A percentile compares a stretch with the other conserved stretches of the same genome.
Conservation (phyloP, 64 coral and sea anemone genomes). For the Platygyra sinensis region DNA sequence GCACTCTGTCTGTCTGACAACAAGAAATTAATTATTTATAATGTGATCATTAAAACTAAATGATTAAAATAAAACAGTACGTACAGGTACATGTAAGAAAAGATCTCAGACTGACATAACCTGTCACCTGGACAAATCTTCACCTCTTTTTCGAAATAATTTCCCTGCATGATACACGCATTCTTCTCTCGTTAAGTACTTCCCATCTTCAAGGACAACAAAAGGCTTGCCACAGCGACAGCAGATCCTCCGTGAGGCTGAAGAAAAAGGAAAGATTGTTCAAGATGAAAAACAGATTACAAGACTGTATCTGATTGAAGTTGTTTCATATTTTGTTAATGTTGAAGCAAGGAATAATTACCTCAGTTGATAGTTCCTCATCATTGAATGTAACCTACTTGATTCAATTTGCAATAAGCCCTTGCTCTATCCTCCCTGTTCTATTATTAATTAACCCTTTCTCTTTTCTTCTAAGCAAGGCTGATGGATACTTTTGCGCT, state of each 20-base stretch:
- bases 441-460: too few relatives aligned
- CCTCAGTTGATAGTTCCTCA: too few relatives aligned
- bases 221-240: slow-evolving; percentile 88
- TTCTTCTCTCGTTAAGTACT: slow-evolving; percentile 74
- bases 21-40: too few relatives aligned
- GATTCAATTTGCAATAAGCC: neutral
- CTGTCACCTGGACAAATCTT: neutral
- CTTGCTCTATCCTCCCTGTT: too few relatives aligned
- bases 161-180: slow-evolving; percentile 90
- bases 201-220: slow-evolving; percentile 72
- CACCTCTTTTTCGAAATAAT: slow-evolving; percentile 82
- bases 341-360: too few relatives aligned
- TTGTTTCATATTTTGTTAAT: neutral
- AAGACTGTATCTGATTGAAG: neutral
- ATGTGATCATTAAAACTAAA: too few relatives aligned
- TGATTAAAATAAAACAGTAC: too few relatives aligned
- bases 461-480: too few relatives aligned
- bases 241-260: slow-evolving; percentile 75
- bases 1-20: too few relatives aligned
- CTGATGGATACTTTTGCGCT: too few relatives aligned
- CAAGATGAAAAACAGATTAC: neutral
- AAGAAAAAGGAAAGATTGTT: neutral
- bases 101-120: neutral
- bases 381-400: neutral
- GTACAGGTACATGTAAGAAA: neutral